Evolutionary conservation across 2,888 invertebrate genomes (phyloP), one percentile per base, ranked within the genome.

Genomic region (Dicranocentrus wangi): DNA sequence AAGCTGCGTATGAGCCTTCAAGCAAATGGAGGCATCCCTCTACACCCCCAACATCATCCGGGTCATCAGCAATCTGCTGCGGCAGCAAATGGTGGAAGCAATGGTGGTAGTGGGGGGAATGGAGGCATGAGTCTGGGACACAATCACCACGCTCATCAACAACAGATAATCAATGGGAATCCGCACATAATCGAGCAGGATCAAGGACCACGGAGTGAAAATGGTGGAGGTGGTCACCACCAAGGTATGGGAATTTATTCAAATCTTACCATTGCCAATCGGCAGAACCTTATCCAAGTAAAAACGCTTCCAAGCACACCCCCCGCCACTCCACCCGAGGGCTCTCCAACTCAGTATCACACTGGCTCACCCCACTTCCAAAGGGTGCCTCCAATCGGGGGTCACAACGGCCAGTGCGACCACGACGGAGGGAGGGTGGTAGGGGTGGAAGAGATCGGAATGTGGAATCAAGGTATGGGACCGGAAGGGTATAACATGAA

Each of bases 281-380:
- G 61, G n/a, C 73, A 73, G 27, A 75, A 84, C 58, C 66, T 75
- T 21, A 55, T 81, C 0, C 84, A 85, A 61, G 43, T 81, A 25
- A 81, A 83, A 73, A 87, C 61, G n/a, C 43, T 86, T 66, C 95
- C 95, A 39, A 94, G 94, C 58, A 94, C 95, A 27, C 95, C 95
- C 7, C 95, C 95, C 3, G 94, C 95, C 88, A 95, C 95, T 13
- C 95, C 96, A 15, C 93, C 93, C 0, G 91, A 91, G 5, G 90
- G 91, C 65, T 90, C 91, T 10, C 88, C 81, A 84, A 81, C 83
- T 32, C 86, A 87, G 66, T 84, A 86, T 66, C 81, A 83, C 27
- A 79, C 87, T 28, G 88, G 90, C 90, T 87, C 91, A 90, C 87
- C 90, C 90, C 90, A 73, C 21, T 78, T 72, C 43, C 81, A 81